Evolutionary conservation across 1,140 invertebrate species (phyloP).

Genomic region (Leucophenga varia): DNA sequence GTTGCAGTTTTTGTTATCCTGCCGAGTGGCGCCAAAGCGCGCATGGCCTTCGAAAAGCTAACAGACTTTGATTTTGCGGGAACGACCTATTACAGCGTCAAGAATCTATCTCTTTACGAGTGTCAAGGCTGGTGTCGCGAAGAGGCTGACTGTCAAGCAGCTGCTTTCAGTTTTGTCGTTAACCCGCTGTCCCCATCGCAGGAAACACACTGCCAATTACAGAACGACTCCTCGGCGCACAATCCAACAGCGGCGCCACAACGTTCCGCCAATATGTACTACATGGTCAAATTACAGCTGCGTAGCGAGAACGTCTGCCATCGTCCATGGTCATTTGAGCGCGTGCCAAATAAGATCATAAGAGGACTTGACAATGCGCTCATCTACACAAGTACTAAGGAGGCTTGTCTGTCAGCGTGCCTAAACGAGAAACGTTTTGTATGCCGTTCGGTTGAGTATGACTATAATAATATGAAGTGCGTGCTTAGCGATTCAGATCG

Average conservation of each 20-base stretch:
- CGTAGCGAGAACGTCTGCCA: slow-evolving; percentile 88
- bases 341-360: slow-evolving; percentile 89
- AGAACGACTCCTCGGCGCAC: slow-evolving; percentile 87
- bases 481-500: slow-evolving; percentile 86
- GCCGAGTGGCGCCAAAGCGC: slow-evolving; percentile 55
- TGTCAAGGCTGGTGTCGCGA: slow-evolving; percentile 93
- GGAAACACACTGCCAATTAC: slow-evolving; percentile 88
- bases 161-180: slow-evolving; percentile 87
- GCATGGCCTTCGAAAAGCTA: slow-evolving; percentile 89
- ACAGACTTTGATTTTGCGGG: slow-evolving; percentile 89
- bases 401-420: slow-evolving; percentile 88
- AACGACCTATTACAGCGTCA: slow-evolving; percentile 88
- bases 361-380: slow-evolving; percentile 86
- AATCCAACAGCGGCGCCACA: slow-evolving; percentile 81
- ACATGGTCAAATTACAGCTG: slow-evolving; percentile 91
- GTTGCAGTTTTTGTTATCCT: slow-evolving; percentile 24
- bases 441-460: slow-evolving; percentile 90
- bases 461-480: slow-evolving; percentile 89
- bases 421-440: slow-evolving; percentile 89
- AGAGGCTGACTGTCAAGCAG: slow-evolving; percentile 86
- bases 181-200: slow-evolving; percentile 89
- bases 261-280: slow-evolving; percentile 87
- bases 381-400: slow-evolving; percentile 91
- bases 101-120: slow-evolving; percentile 89
- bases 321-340: slow-evolving; percentile 89